Evolutionary conservation across 2,113 vertebrate species (phyloP), one percentile per base, ranked within the genome.

Genomic region (Trematomus loennbergii): DNA sequence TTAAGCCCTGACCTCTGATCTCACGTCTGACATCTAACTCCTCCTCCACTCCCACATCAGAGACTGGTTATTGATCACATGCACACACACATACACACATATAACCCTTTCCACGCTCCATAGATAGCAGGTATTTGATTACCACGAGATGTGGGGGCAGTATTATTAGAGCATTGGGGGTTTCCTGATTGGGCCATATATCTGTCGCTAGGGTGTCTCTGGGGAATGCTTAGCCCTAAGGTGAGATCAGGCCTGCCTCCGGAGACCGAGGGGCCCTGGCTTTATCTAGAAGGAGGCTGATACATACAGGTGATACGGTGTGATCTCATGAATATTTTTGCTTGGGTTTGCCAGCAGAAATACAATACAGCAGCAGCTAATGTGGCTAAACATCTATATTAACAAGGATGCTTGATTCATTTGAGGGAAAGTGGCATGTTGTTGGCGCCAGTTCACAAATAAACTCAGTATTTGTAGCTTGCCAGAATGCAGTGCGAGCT

Each of bases 91-190:
- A 49, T 17, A 53, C 59, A 72, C 76, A 72, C 53, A 25, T 36
- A 75, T 8, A 36, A 73, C 18, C 60, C 65, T 53, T 62, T 73
- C 65, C 64, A 61, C 15, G 59, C 20, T 82, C 63, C 43, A 43
- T 3, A 29, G 80, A 67, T 73, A 75, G 88, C 83, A 72, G 75
- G 73, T 84, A 87, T 90, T 88, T 90, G 86, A 91, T 91, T 84
- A 91, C 83, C 63, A 48, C 65, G 78, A 40, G 50, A 73, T 69
- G 69, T 75, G 75, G 76, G 63, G 78, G 75, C 12, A 60, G 69
- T 33, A 54, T 68, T 77, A 84, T 84, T 84, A 75, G 64, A 80
- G 79, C 40, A 55, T 75, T 72, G 78, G 75, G 66, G 60, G 52
- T 75, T 73, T 83, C 76, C 75, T 83, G 85, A 91, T 86, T 81